Evolutionary conservation across 2,113 vertebrate genomes (phyloP).

Genomic region (Lasiurus cinereus): DNA sequence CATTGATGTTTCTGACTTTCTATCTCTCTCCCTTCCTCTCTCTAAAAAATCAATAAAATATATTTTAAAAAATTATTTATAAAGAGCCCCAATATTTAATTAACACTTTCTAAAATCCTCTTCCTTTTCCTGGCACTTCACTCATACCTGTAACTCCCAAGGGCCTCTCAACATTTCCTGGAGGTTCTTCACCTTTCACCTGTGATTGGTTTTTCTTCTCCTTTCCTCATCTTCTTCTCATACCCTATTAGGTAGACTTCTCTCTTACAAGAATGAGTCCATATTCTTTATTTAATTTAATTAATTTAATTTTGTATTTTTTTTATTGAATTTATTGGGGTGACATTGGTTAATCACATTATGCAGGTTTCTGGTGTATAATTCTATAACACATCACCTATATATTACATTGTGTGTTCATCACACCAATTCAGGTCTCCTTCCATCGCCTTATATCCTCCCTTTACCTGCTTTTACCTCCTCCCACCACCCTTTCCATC

Average conservation of each 20-base stretch:
- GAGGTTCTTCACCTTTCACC: background rate
- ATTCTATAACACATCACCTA: too few species aligned
- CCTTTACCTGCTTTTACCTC: too few species aligned
- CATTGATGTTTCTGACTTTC: too few species aligned
- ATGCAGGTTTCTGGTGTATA: background rate
- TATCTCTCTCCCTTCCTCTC: too few species aligned
- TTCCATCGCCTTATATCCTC: too few species aligned
- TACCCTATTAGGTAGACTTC: constrained; percentile 33
- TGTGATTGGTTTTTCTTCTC: constrained; percentile 12
- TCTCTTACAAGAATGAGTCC: constrained; percentile 42
- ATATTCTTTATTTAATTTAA: background rate
- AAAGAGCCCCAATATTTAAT: constrained; percentile 34
- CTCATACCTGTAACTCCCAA: background rate
- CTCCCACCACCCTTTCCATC: too few species aligned
- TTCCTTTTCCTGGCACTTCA: constrained; percentile 8
- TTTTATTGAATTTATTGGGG: background rate
- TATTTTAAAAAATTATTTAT: too few species aligned
- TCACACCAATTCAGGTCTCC: too few species aligned
- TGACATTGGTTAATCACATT: background rate
- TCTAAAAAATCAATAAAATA: too few species aligned
- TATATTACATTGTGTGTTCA: too few species aligned
- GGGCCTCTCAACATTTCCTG: constrained; percentile 29
- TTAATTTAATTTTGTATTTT: background rate
- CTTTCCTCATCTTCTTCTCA: background rate
- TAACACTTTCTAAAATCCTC: constrained; percentile 30